Evolutionary conservation across 2,888 invertebrate species (phyloP).

Genomic region (Netelia inedita): DNA sequence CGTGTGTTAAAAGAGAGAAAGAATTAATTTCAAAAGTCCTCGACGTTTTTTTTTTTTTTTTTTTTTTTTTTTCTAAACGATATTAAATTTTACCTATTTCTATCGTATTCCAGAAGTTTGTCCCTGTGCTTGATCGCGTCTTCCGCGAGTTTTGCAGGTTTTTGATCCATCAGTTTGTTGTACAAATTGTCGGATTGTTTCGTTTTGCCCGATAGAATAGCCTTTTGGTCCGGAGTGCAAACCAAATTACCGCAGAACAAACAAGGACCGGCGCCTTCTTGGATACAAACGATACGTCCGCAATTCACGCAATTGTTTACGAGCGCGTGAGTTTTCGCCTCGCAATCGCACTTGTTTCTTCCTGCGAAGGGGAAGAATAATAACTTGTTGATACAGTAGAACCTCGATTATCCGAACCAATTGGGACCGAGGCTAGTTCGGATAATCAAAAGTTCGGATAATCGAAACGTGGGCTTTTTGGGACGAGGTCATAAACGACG

Average conservation of each 20-base stretch:
- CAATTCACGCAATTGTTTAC: conserved; percentile 97
- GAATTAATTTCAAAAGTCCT: not conserved
- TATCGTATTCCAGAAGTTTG: conserved; percentile 93
- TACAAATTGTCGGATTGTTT: conserved; percentile 90
- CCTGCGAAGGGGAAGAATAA: conserved; percentile 86
- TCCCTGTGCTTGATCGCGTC: conserved; percentile 93
- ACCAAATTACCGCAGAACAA: conserved; percentile 96
- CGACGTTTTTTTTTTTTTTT: not conserved
- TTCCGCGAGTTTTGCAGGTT: conserved; percentile 88
- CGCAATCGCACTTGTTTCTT: conserved; percentile 95
- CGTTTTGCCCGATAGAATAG: conserved; percentile 88
- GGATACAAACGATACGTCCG: conserved; percentile 97
- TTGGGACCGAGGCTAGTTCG: no score
- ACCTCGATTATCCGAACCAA: no score
- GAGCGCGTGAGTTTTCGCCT: conserved; percentile 95
- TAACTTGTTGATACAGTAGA: not conserved
- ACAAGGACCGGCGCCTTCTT: conserved; percentile 99
- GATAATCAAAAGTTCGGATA: no score
- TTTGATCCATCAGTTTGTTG: conserved; percentile 87
- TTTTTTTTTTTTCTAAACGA: not conserved
- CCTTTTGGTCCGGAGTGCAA: conserved; percentile 91
- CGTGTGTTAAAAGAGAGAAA: not conserved
- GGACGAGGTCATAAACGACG: no score
- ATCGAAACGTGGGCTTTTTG: no score
- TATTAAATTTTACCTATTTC: conserved; percentile 88